phyloP scores from a whole-genome alignment of 30 jellyfish, hydroid and myxozoan genomes.

The Aurelia aurita region DNA sequence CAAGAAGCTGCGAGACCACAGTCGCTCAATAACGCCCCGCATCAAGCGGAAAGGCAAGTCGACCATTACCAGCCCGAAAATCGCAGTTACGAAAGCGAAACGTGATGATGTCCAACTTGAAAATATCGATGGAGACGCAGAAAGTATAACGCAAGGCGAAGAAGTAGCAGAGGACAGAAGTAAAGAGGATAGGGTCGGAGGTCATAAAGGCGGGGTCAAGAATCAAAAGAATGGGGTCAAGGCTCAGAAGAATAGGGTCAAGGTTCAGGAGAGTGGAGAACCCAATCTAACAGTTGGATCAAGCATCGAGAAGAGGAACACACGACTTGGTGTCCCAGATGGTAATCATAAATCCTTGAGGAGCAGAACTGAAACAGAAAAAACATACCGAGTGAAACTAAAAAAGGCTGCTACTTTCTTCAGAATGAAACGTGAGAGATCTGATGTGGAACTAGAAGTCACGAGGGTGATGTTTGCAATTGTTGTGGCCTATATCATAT shows the following conservation, averaged over 20 bases:
- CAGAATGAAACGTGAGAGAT: constrained; percentile 30
- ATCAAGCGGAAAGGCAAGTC: constrained; percentile 50
- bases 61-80: constrained; percentile 10
- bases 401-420: constrained; percentile 12
- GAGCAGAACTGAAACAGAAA: neutral
- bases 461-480: constrained; percentile 86
- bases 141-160: neutral
- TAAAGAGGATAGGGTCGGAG: neutral
- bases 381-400: constrained; percentile 17
- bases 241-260: neutral
- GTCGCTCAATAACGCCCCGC: constrained; percentile 64
- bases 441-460: constrained; percentile 79
- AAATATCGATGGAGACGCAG: neutral
- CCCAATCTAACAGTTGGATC: neutral
- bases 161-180: neutral
- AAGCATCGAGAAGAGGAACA: neutral
- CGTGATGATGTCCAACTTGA: neutral
- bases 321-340: neutral
- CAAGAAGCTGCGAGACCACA: constrained; percentile 71
- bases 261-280: neutral
- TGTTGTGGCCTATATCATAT: constrained; percentile 73
- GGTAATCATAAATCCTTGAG: too few relatives aligned
- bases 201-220: neutral
- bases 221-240: neutral
- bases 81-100: constrained; percentile 4